Base-by-base conservation (phyloP, 2,797 vertebrate genomes). In the Philypnodon macrostomus region DNA sequence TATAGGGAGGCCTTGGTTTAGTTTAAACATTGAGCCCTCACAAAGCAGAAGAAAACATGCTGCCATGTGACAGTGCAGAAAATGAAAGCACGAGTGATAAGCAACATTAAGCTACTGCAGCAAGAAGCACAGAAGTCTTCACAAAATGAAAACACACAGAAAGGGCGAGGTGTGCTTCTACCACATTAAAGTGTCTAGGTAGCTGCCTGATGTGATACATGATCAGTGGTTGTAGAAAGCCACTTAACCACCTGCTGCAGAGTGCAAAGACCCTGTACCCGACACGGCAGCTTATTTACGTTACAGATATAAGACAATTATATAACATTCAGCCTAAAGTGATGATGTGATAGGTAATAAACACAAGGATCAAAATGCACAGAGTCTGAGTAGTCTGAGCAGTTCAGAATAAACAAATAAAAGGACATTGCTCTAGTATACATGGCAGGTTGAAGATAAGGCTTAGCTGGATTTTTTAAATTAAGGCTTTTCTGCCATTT, bases 91-190 rank as follows among this genome's bases (percentile, higher is more conserved):
- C 38, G 53, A 30, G 53, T 47, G 51, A 53, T 14, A 47, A 65
- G 58, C 45, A 69, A 52, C 29, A 26, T 34, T 37, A 33, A 47
- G 13, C 23, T 49, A 21, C 5, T 30, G 56, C 31, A 63, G 61
- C 33, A 36, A 39, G 27, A 62, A 53, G 53, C 17, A 71, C 18
- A 63, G n/a, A 54, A 17, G 35, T 34, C 2, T 33, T 6, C 14
- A 10, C 5, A 46, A 26, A 7, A 38, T 12, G 6, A 30, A 26
- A 7, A 2, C 40, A 40, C 5, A n/a, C 5, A 44, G 17, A 42
- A 49, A 4, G 5, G 21, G 14, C 44, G 23, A 1, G 12, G 7
- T 9, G 7, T 24, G 7, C 1, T 4, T 16, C 49, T 38, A 34
- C 6, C 42, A 53, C 23, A 37, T 8, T 17, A 31, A n/a, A 29